phyloP scores from a whole-genome alignment of 1,140 invertebrate genomes.

The Pararge aegeria region DNA sequence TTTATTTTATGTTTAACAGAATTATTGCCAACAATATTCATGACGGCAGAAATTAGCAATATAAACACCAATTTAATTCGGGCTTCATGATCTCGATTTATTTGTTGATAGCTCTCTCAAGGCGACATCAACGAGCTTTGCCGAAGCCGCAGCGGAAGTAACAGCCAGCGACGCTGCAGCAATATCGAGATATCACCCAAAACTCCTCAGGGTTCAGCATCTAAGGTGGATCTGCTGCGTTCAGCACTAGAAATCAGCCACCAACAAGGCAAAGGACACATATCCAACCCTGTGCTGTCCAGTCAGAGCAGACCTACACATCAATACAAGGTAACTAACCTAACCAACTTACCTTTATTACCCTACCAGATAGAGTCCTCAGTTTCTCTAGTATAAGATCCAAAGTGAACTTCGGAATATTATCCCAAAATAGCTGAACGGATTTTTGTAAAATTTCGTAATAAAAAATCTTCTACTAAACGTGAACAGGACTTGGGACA shows the following conservation, averaged over 20 bases:
- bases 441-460: no score
- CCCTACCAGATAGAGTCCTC: no score
- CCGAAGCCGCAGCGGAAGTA: constrained; percentile 75
- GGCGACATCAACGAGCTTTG: constrained; percentile 76
- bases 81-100: no score
- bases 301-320: constrained; percentile 47
- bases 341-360: neutral
- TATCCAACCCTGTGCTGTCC: constrained; percentile 65
- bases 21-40: no score
- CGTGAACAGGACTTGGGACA: no score
- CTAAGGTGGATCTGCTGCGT: constrained; percentile 83
- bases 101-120: constrained; percentile 64
- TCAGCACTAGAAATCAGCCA: constrained; percentile 84
- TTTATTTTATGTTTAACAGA: no score
- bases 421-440: no score
- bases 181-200: constrained; percentile 68
- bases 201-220: constrained; percentile 76
- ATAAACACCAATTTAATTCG: no score
- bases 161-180: constrained; percentile 79
- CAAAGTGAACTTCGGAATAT: no score
- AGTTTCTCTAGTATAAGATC: no score
- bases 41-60: no score
- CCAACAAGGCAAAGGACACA: constrained; percentile 61
- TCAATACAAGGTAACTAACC: constrained; percentile 54
- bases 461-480: no score